Evolutionary conservation across 2,888 invertebrate genomes (phyloP), one percentile per base, ranked within the genome.

Genomic region (Drosophila borborema): DNA sequence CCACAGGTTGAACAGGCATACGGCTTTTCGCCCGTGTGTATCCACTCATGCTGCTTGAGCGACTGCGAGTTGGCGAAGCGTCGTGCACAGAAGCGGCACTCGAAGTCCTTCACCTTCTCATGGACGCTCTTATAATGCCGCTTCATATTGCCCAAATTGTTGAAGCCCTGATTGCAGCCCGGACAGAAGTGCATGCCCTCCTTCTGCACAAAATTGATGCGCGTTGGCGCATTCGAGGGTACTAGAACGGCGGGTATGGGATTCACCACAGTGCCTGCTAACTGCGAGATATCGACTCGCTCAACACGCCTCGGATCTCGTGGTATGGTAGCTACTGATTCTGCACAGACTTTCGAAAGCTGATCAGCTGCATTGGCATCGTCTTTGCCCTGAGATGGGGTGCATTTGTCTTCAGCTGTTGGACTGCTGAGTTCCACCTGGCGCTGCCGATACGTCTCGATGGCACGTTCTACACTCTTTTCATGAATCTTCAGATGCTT

Each of bases 41-140:
- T 92, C 92, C 92, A 92, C 71, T 92, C 92, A 61, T 92, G 92
- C 65, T 92, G 92, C 61, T 92, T 92, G 0, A 92, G 75, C 0
- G 92, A 92, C 60, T 92, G 92, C 0, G 92, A 91, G 74, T 92
- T 92, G 10, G 92, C 92, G 63, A 92, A 92, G 2, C 92, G 90
- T 23, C 92, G 90, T 2, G 91, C 82, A 67, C 92, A 92, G 64
- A 84, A 91, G 7, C 91, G 88, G 54, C 92, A 92, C 31, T 88
- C 91, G 48, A 91, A 92, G 40, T 92, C 91, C 59, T 92, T 92
- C 2, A 92, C 92, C 55, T 92, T 92, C 62, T 92, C 92, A 51
- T 92, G 92, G 2, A 92, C 91, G 58, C 91, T 92, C 61, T 91
- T 92, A 54, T 91, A 91, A 65, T 92, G 92, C 0, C 92, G 88